Percentiles rank a stretch among this genome's conserved stretches.
Evolutionary conservation across 2,888 invertebrate species (phyloP).

Genomic region (Empis livida): DNA sequence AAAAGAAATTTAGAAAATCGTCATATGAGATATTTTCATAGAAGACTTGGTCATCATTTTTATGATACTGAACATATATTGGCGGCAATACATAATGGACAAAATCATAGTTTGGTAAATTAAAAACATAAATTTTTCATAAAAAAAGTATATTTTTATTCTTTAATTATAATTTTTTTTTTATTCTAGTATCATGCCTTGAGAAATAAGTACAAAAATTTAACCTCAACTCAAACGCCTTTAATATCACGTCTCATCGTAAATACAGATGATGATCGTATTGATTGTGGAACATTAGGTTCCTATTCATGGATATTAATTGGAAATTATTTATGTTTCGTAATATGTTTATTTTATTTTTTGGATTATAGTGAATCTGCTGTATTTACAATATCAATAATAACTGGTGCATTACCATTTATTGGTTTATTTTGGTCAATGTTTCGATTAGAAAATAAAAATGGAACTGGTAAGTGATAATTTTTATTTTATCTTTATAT

Average conservation of each 20-base stretch:
- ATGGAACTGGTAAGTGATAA: slow-evolving; percentile 29
- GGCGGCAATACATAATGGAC: background rate
- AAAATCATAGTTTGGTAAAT: slow-evolving; percentile 6
- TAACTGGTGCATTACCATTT: slow-evolving; percentile 41
- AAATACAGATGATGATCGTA: slow-evolving; percentile 14
- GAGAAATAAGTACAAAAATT: slow-evolving; percentile 15
- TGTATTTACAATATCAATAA: slow-evolving; percentile 42
- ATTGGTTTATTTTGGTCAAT: slow-evolving; percentile 47
- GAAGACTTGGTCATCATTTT: slow-evolving; percentile 10
- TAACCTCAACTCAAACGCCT: slow-evolving; percentile 15
- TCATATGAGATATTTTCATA: slow-evolving; percentile 11
- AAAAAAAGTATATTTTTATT: no score
- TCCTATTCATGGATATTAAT: slow-evolving; percentile 40
- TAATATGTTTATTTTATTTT: slow-evolving; percentile 38
- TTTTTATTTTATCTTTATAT: no score
- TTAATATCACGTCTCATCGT: slow-evolving; percentile 15
- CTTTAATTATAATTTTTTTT: background rate
- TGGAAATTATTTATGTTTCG: slow-evolving; percentile 37
- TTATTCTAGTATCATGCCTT: slow-evolving; percentile 11
- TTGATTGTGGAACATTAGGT: slow-evolving; percentile 17
- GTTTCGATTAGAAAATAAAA: slow-evolving; percentile 36
- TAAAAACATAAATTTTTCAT: no score
- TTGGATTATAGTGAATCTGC: slow-evolving; percentile 43
- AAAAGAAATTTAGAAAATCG: slow-evolving; percentile 9
- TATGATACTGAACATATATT: slow-evolving; percentile 7